phyloP scores from a whole-genome alignment of 2,888 invertebrate genomes.

The Tiliacea citrago region DNA sequence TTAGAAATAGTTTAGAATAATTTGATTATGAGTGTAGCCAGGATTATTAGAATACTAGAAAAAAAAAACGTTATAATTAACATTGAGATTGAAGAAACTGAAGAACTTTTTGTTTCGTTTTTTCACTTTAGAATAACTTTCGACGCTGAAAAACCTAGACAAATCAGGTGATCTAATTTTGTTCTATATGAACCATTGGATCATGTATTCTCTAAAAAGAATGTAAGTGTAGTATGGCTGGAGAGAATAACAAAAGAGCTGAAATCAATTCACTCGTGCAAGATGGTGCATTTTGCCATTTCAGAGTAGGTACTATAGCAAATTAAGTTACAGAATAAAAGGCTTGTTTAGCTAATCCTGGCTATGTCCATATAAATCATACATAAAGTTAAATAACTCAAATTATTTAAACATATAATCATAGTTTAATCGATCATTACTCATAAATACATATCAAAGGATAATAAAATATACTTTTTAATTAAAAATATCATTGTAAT shows the following conservation, averaged over 20 bases:
- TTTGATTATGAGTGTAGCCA: slow-evolving; percentile 45
- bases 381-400: slow-evolving; percentile 46
- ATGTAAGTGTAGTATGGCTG: not conserved
- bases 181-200: not conserved
- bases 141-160: not conserved
- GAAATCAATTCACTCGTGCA: not conserved
- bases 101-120: not conserved
- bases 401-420: slow-evolving; percentile 59
- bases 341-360: slow-evolving; percentile 12
- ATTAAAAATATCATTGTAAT: slow-evolving; percentile 74
- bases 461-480: slow-evolving; percentile 80
- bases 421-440: slow-evolving; percentile 61
- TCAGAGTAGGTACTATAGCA: not conserved
- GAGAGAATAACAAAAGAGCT: not conserved
- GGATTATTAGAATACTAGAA: not conserved
- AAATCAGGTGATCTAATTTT: not conserved
- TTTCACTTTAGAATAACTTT: not conserved
- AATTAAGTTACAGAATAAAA: not conserved
- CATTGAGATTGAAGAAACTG: not conserved
- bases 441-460: slow-evolving; percentile 80
- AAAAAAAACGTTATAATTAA: not conserved
- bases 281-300: not conserved
- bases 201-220: not conserved
- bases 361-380: slow-evolving; percentile 34
- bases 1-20: slow-evolving; percentile 58